Percentiles rank a stretch among this genome's conserved stretches.
Evolutionary conservation across 1,140 invertebrate genomes (phyloP).

Genomic region (Copidosoma floridanum): DNA sequence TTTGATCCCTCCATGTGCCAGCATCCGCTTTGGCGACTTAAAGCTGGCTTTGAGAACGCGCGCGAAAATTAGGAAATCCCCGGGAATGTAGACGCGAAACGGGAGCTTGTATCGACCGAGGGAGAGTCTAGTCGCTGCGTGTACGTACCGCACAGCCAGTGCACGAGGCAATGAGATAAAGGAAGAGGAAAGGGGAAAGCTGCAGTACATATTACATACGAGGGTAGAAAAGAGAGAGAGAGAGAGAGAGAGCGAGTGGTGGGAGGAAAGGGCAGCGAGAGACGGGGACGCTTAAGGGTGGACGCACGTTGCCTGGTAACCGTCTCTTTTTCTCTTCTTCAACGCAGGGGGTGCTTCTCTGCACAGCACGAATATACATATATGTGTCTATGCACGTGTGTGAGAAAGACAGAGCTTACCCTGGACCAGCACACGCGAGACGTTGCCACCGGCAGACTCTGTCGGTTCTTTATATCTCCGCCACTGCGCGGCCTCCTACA

Average conservation of each 20-base stretch:
- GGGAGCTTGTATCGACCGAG: slow-evolving; percentile 51
- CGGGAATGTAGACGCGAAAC: slow-evolving; percentile 46
- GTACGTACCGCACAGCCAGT: too few relatives aligned
- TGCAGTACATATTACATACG: too few relatives aligned
- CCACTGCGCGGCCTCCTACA: slow-evolving; percentile 37
- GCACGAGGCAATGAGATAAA: slow-evolving; percentile 3
- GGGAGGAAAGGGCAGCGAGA: slow-evolving; percentile 30
- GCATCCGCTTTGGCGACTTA: too few relatives aligned
- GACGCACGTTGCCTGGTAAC: slow-evolving; percentile 56
- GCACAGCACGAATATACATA: too few relatives aligned
- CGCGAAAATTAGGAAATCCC: slow-evolving; percentile 54
- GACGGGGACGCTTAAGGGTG: slow-evolving; percentile 53
- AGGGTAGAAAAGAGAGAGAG: neutral
- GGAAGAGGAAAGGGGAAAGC: too few relatives aligned
- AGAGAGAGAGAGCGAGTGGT: neutral
- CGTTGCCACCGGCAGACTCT: slow-evolving; percentile 13
- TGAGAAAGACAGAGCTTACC: too few relatives aligned
- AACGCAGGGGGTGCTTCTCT: slow-evolving; percentile 24
- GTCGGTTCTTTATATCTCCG: neutral
- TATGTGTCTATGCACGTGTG: too few relatives aligned
- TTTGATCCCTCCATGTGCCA: too few relatives aligned
- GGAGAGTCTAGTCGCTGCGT: too few relatives aligned
- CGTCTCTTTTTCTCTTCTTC: slow-evolving; percentile 33
- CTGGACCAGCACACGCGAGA: neutral
- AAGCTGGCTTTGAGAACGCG: neutral